Evolutionary conservation across 2,797 vertebrate genomes (phyloP).

Genomic region (Amazonetta brasiliensis): DNA sequence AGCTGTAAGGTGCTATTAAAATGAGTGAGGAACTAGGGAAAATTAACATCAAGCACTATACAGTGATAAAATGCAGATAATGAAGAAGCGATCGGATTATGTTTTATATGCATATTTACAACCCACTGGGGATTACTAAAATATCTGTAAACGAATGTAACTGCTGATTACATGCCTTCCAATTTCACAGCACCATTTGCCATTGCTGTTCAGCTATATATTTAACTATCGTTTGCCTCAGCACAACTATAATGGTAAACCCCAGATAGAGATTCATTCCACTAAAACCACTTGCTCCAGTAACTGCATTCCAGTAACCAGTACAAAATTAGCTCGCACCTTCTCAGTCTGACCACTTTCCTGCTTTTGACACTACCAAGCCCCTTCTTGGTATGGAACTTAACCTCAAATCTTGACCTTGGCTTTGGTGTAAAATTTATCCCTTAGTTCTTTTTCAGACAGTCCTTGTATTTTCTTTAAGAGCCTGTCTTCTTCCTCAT

Average conservation of each 20-base stretch:
- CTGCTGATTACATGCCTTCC: background rate
- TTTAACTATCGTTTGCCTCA: background rate
- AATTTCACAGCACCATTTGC: slow-evolving; percentile 18
- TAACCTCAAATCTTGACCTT: background rate
- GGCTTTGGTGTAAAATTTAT: background rate
- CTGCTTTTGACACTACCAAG: background rate
- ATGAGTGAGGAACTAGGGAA: background rate
- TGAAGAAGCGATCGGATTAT: slow-evolving; percentile 8
- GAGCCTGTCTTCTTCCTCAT: background rate
- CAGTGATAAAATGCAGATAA: background rate
- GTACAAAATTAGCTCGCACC: background rate
- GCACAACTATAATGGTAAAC: background rate
- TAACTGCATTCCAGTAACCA: background rate
- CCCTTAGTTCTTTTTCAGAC: background rate
- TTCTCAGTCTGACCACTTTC: background rate
- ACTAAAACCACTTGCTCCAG: background rate
- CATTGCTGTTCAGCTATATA: background rate
- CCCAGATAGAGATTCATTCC: background rate
- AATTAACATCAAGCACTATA: background rate
- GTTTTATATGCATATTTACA: slow-evolving; percentile 21
- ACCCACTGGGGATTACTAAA: background rate
- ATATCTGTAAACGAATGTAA: slow-evolving; percentile 26
- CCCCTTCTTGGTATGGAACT: background rate
- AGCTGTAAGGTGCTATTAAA: background rate
- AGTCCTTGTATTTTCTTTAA: background rate